Evolutionary conservation across 2,888 invertebrate species (phyloP).

Genomic region (Pilophorus perplexus): DNA sequence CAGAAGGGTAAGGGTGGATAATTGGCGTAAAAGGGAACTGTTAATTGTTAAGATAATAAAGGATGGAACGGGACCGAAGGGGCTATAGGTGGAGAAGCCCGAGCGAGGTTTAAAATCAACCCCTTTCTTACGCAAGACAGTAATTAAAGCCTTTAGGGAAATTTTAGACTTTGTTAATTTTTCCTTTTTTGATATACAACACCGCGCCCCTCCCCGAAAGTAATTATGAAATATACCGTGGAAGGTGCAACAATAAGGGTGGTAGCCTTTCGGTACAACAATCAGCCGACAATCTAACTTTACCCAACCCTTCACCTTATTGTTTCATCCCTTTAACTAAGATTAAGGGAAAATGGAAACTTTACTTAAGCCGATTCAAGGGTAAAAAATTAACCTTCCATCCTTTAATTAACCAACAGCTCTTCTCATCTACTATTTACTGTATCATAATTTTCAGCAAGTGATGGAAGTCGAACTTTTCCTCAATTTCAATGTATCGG

Average conservation of each 20-base stretch:
- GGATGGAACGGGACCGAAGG: conserved; percentile 18
- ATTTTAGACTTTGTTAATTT: conserved; percentile 48
- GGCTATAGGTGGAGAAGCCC: conserved; percentile 1
- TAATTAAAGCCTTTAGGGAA: conserved; percentile 48
- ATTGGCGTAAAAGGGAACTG: conserved; percentile 41
- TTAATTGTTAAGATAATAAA: conserved; percentile 46
- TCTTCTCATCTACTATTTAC: conserved; percentile 28
- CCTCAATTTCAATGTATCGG: background rate
- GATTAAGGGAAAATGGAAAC: conserved; percentile 43
- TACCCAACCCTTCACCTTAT: conserved; percentile 39
- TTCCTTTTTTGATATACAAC: conserved; percentile 45
- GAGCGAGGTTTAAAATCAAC: conserved; percentile 34
- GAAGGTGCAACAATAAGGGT: conserved; percentile 41
- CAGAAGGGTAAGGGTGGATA: conserved; percentile 26
- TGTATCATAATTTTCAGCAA: conserved; percentile 16
- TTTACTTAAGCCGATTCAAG: conserved; percentile 34
- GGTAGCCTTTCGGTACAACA: conserved; percentile 35
- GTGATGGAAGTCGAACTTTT: conserved; percentile 3
- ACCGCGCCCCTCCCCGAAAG: conserved; percentile 31
- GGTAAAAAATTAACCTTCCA: conserved; percentile 36
- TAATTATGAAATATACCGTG: conserved; percentile 43
- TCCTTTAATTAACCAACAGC: conserved; percentile 32
- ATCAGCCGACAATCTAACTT: conserved; percentile 43
- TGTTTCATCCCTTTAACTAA: conserved; percentile 43
- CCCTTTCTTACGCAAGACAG: conserved; percentile 42